Evolutionary conservation across 1,140 invertebrate genomes (phyloP), one percentile per base, ranked within the genome.

Genomic region (Venturia canescens): DNA sequence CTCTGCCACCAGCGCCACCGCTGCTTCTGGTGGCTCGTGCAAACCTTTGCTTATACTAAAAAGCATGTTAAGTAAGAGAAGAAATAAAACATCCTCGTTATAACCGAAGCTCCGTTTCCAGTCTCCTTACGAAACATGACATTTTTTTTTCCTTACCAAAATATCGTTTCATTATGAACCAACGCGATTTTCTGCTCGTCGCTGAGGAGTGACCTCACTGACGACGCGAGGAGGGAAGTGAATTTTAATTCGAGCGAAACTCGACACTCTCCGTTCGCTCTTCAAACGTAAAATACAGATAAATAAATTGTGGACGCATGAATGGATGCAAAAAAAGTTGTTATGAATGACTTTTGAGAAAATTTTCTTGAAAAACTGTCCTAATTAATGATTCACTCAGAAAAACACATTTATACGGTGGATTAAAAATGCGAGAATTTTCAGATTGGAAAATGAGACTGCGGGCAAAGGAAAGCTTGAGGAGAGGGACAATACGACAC

Each of bases 1-100:
- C 57, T 69, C 66, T 31, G 5, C 29, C 29, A 21, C 69, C n/a
- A n/a, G n/a, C 23, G 38, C 31, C 29, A 9, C 34, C 63, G 53
- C 50, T 63, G 74, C 75, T 77, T 23, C n/a, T 63, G 57, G 31
- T 74, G 29, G 27, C n/a, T 69, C 29, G 31, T 77, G 57, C 75
- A 77, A 60, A 38, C 29, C 57, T 63, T 77, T 38, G 31, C 66
- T 26, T 63, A 48, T 66, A 66, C 5, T 66, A 63, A 60, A 63
- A 11, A 27, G 44, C 53, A 53, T 23, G 38, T 74, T 18, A 26
- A 53, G 11, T 16, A 15, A 16, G 31, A 69, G 31, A 16, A 18
- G n/a, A 69, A 69, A 69, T 16, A 69, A 69, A 18, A 31, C 11
- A 3, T 27, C 38, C 50, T 53, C 11, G 50, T 18, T 15, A 53